These are phyloP conservation scores for Athalia rosae DNA, from an alignment of 2,888 invertebrate genomes.

Conservation along the genomic window DNA sequence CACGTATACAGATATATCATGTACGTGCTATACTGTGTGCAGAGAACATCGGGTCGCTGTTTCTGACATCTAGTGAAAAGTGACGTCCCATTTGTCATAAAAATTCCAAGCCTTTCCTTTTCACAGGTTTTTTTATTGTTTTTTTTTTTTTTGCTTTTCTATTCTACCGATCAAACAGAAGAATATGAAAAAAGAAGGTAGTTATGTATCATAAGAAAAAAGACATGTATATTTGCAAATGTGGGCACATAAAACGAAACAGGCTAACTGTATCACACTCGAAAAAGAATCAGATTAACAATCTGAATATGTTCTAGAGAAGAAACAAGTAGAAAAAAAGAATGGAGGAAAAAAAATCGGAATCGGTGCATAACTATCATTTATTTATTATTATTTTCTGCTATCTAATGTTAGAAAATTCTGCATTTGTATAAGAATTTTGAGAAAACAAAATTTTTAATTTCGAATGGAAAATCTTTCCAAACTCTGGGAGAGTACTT, in stretches of 20 bases:
- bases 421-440: too few species aligned
- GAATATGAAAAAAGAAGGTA: not conserved
- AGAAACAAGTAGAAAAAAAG: too few species aligned
- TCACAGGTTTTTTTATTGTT: too few species aligned
- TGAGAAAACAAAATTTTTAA: too few species aligned
- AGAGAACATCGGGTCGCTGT: not conserved
- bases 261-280: not conserved
- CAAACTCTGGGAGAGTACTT: too few species aligned
- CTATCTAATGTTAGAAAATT: too few species aligned
- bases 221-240: not conserved
- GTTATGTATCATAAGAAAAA: not conserved
- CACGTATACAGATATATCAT: conserved; percentile 2
- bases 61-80: conserved; percentile 14
- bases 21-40: not conserved
- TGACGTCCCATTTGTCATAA: conserved; percentile 33
- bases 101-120: not conserved
- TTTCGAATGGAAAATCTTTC: too few species aligned
- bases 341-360: too few species aligned
- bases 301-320: too few species aligned
- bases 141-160: not conserved
- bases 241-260: not conserved
- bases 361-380: too few species aligned
- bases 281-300: too few species aligned
- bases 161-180: conserved; percentile 6
- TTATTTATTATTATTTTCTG: too few species aligned